Conservation (phyloP, 2,888 invertebrate species). For the Aporophyla lueneburgensis region DNA sequence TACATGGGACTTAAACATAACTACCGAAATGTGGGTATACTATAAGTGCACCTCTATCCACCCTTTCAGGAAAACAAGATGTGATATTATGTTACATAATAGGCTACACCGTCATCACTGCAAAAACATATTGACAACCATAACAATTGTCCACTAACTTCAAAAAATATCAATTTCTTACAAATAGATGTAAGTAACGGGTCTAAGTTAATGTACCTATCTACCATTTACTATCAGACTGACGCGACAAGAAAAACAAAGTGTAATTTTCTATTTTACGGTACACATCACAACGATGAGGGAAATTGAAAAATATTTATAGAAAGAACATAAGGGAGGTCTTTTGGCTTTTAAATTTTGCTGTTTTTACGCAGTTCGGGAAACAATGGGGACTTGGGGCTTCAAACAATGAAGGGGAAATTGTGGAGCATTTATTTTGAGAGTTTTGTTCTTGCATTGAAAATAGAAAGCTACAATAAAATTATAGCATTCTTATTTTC, state of each 20-base stretch:
- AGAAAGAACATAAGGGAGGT: constrained; percentile 7
- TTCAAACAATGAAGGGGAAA: constrained; percentile 20
- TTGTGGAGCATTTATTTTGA: constrained; percentile 5
- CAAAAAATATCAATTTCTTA: constrained; percentile 49
- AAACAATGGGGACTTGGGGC: not conserved
- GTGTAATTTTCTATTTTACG: constrained; percentile 57
- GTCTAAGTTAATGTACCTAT: constrained; percentile 37
- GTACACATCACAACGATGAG: constrained; percentile 10
- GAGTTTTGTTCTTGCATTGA: not conserved
- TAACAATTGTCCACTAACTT: not conserved
- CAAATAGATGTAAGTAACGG: constrained; percentile 37
- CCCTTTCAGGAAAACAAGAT: too few species aligned
- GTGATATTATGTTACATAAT: too few species aligned
- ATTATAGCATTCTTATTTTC: not conserved
- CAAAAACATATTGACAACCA: not conserved
- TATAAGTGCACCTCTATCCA: too few species aligned
- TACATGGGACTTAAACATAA: too few species aligned
- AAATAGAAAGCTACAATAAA: too few species aligned
- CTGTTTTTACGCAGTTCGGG: constrained; percentile 1
- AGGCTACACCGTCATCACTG: not conserved
- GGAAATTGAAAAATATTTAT: constrained; percentile 48
- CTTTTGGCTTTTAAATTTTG: constrained; percentile 23
- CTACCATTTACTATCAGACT: constrained; percentile 52
- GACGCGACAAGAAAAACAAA: constrained; percentile 33
- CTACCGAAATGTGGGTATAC: too few species aligned